Evolutionary conservation across 2,113 vertebrate genomes (phyloP), one percentile per base, ranked within the genome.

Genomic region (Indicator indicator): DNA sequence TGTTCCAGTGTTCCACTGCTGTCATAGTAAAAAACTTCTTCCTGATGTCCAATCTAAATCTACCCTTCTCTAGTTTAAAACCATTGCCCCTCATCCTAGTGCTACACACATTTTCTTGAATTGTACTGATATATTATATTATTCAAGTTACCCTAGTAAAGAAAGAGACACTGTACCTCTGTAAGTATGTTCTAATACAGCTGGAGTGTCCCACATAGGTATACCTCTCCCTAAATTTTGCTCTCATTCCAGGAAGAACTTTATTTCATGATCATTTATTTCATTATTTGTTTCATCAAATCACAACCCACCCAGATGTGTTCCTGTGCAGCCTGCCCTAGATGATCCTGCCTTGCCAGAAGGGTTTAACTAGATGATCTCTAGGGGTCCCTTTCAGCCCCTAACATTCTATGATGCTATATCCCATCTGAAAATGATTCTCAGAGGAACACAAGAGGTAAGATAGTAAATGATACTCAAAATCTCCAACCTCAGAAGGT

Each of bases 81-180:
- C 23, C 50, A 52, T 52, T 52, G 23, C 23, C 50, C 21, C 48
- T 50, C 24, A 24, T 52, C 46, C 46, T 48, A 48, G 46, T 48
- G 46, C 46, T 48, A 21, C 48, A 52, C 24, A 13, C 12, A 52
- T 52, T 83, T 38, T 52, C 30, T 81, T 56, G 26, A 88, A 67
- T 16, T 55, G 24, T 28, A 77, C 80, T 70, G 67, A 24, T 38
- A 9, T 0, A 0, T 74, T 68, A 63, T 4, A 2, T 55, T 83
- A 64, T 5, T 70, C 40, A 65, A 50, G 36, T 44, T 70, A 86
- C 55, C 40, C 69, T 44, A 54, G 21, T 63, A 32, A 92, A 76
- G 21, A 85, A 86, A 27, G 13, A 86, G 15, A 78, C 26, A 32
- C 26, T 67, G 16, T 56, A 78, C 9, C 40, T 9, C 50, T 69